phyloP scores from a whole-genome alignment of 2,888 invertebrate genomes.

The Melanostoma mellinum region DNA sequence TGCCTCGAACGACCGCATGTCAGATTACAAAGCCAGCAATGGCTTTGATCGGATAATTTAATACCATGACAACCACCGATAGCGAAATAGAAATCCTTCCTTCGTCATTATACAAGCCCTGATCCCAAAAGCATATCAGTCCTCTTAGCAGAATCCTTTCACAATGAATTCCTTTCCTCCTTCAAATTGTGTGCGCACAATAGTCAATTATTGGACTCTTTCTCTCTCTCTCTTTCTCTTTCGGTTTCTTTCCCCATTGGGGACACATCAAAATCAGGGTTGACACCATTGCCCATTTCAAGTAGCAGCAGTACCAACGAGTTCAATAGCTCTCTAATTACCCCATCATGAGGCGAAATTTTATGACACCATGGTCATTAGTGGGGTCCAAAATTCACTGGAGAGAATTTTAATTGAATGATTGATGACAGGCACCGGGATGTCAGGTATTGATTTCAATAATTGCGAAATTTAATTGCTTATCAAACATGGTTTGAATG shows the following conservation, averaged over 20 bases:
- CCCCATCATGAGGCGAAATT: slow-evolving; percentile 51
- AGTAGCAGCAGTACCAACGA: slow-evolving; percentile 9
- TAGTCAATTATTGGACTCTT: slow-evolving; percentile 55
- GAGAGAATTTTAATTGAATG: slow-evolving; percentile 70
- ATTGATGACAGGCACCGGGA: slow-evolving; percentile 72
- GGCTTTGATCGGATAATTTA: slow-evolving; percentile 21
- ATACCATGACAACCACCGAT: slow-evolving; percentile 10
- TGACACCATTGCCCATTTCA: slow-evolving; percentile 9
- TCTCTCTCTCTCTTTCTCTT: no score
- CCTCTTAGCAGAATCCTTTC: slow-evolving; percentile 19
- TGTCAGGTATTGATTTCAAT: slow-evolving; percentile 78
- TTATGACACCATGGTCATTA: slow-evolving; percentile 65
- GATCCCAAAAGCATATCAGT: neutral
- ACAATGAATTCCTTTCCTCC: slow-evolving; percentile 12
- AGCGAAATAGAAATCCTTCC: slow-evolving; percentile 10
- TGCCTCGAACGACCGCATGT: neutral
- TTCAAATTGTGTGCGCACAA: slow-evolving; percentile 48
- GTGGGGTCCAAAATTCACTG: slow-evolving; percentile 40
- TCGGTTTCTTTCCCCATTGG: neutral
- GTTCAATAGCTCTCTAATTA: slow-evolving; percentile 65
- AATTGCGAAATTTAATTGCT: slow-evolving; percentile 76
- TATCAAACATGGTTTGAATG: slow-evolving; percentile 76
- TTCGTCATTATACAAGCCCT: no score
- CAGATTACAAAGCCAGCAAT: slow-evolving; percentile 14
- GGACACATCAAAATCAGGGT: slow-evolving; percentile 17